These are phyloP conservation scores for Phlogophora meticulosa DNA, from an alignment of 2,888 invertebrate genomes.

Conservation along the genomic window DNA sequence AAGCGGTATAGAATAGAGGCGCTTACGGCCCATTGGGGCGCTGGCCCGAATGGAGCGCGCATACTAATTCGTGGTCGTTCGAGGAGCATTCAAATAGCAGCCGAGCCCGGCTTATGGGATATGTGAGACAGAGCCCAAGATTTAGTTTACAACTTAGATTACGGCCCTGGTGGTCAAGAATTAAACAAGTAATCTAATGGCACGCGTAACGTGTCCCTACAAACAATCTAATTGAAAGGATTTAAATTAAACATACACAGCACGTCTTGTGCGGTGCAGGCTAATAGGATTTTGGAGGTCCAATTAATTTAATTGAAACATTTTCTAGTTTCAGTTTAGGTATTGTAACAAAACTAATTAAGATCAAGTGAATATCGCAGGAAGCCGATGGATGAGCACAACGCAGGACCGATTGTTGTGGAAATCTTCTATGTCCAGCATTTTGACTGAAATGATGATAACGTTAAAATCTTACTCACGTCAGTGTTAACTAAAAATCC, in stretches of 20 bases:
- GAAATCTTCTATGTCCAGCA: no score
- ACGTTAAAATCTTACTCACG: background rate
- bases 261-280: slow-evolving; percentile 58
- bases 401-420: no score
- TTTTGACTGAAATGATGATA: background rate
- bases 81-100: slow-evolving; percentile 87
- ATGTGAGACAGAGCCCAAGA: slow-evolving; percentile 89
- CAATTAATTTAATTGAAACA: slow-evolving; percentile 63
- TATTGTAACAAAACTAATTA: background rate
- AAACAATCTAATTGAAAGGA: slow-evolving; percentile 77
- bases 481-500: background rate
- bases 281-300: slow-evolving; percentile 55
- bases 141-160: slow-evolving; percentile 91
- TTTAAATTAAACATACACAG: slow-evolving; percentile 75
- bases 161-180: slow-evolving; percentile 88
- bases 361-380: no score
- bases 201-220: slow-evolving; percentile 77
- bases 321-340: slow-evolving; percentile 7
- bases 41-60: slow-evolving; percentile 86
- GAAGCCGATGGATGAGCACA: no score
- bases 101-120: slow-evolving; percentile 88
- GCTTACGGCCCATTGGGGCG: slow-evolving; percentile 82
- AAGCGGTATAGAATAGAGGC: slow-evolving; percentile 79
- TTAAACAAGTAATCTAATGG: slow-evolving; percentile 88
- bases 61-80: slow-evolving; percentile 90